A percentile compares a stretch with the other conserved stretches of the same genome.
These are phyloP conservation scores for Tenthredo notha DNA, from an alignment of 2,888 invertebrate genomes.

Conservation along the genomic window DNA sequence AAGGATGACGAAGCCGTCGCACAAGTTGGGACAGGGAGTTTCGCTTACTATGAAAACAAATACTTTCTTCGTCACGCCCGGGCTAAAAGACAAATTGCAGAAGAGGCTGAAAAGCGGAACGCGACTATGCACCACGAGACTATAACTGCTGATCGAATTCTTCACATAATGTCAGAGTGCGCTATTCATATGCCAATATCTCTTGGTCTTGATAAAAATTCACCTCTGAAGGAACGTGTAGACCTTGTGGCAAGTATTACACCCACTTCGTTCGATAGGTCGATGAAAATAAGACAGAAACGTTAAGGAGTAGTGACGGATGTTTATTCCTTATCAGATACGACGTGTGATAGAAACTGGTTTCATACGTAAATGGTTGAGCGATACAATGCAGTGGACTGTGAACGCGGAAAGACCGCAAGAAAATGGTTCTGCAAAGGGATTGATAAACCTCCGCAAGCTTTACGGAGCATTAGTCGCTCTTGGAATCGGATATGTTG, in stretches of 20 bases:
- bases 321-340: constrained; percentile 73
- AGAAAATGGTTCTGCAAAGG: constrained; percentile 83
- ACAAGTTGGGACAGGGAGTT: constrained; percentile 85
- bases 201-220: constrained; percentile 90
- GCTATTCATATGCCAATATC: constrained; percentile 90
- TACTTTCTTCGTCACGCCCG: constrained; percentile 85
- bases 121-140: constrained; percentile 58
- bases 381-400: constrained; percentile 85
- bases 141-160: constrained; percentile 77
- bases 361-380: constrained; percentile 88
- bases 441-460: constrained; percentile 88
- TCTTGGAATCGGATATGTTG: constrained; percentile 84
- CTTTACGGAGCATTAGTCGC: constrained; percentile 89
- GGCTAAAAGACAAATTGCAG: constrained; percentile 80
- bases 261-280: not conserved
- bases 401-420: constrained; percentile 80
- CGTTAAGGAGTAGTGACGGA: not conserved
- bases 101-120: constrained; percentile 69
- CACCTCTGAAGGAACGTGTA: constrained; percentile 86
- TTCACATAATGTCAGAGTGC: constrained; percentile 92
- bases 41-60: constrained; percentile 90
- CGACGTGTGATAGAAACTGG: constrained; percentile 87
- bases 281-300: not conserved
- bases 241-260: constrained; percentile 81
- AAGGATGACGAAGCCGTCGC: constrained; percentile 84